These are phyloP conservation scores for Sphenodon punctatus DNA, from an alignment of 2,797 vertebrate species.

Conservation along the genomic window DNA sequence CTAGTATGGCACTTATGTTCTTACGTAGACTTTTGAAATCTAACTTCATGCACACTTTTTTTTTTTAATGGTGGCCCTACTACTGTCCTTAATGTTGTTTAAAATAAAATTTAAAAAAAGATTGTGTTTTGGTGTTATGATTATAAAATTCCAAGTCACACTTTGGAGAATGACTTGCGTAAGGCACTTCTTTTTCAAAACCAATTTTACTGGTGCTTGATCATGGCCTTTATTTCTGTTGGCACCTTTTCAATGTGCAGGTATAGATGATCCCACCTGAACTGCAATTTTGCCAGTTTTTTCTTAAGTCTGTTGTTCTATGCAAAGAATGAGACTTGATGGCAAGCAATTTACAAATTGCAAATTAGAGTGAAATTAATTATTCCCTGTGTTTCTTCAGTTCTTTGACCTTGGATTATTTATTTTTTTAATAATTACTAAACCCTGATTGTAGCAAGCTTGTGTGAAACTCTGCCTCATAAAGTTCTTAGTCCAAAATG, in stretches of 20 bases:
- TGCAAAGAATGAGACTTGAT: not conserved
- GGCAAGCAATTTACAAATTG: constrained; percentile 6
- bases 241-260: not conserved
- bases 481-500: not conserved
- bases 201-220: not conserved
- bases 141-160: not conserved
- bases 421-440: too few species aligned
- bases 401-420: too few species aligned
- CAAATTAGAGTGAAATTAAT: not conserved
- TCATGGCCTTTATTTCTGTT: not conserved
- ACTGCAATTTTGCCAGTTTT: not conserved
- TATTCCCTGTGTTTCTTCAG: not conserved
- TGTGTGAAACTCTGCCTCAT: not conserved
- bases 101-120: too few species aligned
- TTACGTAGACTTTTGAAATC: too few species aligned
- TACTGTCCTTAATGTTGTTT: too few species aligned
- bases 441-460: not conserved
- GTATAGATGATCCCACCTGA: not conserved
- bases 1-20: too few species aligned
- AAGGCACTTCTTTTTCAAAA: not conserved
- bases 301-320: not conserved
- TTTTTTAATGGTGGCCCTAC: too few species aligned
- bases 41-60: too few species aligned
- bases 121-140: not conserved
- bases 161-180: not conserved